Evolutionary conservation across 2,113 vertebrate species (phyloP), one percentile per base, ranked within the genome.

Genomic region (Halichoeres trimaculatus): DNA sequence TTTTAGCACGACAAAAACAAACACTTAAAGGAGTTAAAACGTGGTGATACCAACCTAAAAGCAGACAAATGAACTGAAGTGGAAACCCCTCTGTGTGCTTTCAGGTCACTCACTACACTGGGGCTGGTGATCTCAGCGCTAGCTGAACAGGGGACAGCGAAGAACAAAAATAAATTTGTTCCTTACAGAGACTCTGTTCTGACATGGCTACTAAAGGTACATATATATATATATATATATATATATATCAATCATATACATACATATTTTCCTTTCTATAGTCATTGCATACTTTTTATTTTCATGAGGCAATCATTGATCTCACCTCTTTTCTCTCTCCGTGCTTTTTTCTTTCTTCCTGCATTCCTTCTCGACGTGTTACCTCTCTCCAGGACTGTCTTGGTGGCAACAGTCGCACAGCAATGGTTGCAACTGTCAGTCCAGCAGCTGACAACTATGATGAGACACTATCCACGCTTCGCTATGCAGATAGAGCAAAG

Each of bases 161-260:
- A 98, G 87, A 97, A 96, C 93, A 99, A 96, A 93, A 98, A 90
- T 89, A 99, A 99, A 90, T 99, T 99, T 93, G 98, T 99, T 91
- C 98, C 98, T 0, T 99, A 99, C 89, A 96, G 97, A 83, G 98
- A 99, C 87, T 99, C 98, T 0, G 98, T 99, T 73, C 94, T 99
- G 77, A 99, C 98, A 22, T 99, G 97, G 98, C 95, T 99, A 45
- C 95, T 99, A 51, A 98, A 99, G 94, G 98, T 99, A 87, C 40
- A 20, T 7, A n/a, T n/a, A n/a, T n/a, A n/a, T n/a, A n/a, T n/a
- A n/a, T n/a, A n/a, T n/a, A n/a, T n/a, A n/a, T n/a, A n/a, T n/a
- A n/a, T n/a, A n/a, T n/a, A n/a, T n/a, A n/a, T n/a, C 16, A 48
- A 4, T 13, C 23, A 26, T 51, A 52, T 11, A 34, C 8, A 34